phyloP scores from a whole-genome alignment of 2,797 vertebrate genomes.

The Lithobates sylvaticus region DNA sequence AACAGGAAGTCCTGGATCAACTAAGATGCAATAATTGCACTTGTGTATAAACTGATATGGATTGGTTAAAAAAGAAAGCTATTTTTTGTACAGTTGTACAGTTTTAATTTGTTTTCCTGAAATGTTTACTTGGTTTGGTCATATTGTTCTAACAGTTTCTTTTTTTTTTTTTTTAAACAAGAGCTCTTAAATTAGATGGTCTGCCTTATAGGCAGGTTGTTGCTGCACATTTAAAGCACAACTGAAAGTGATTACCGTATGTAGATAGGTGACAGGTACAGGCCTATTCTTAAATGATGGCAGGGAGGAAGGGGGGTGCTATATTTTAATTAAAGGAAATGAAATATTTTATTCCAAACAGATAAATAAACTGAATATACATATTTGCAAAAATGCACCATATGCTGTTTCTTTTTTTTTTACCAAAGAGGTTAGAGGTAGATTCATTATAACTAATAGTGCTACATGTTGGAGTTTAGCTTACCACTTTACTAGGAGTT shows the following conservation, averaged over 20 bases:
- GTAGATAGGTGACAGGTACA: conserved; percentile 78
- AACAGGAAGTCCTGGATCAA: conserved; percentile 76
- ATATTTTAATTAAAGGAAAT: conserved; percentile 70
- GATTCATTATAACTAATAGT: neutral
- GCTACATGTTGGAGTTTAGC: neutral
- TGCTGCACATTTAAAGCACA: conserved; percentile 82
- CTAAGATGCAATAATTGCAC: conserved; percentile 77
- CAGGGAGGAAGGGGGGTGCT: conserved; percentile 67
- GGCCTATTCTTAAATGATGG: conserved; percentile 71
- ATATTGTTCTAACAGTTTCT: conserved; percentile 76
- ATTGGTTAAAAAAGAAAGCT: conserved; percentile 66
- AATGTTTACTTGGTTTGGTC: conserved; percentile 83
- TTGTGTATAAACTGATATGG: conserved; percentile 74
- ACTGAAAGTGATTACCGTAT: conserved; percentile 72
- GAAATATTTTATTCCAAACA: conserved; percentile 69
- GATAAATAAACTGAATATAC: conserved; percentile 75
- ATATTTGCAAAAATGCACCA: conserved; percentile 77
- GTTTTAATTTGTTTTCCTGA: conserved; percentile 80
- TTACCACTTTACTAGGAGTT: no score
- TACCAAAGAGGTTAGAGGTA: conserved; percentile 91
- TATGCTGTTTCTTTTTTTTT: conserved; percentile 85
- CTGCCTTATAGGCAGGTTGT: conserved; percentile 72
- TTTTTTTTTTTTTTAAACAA: conserved; percentile 65
- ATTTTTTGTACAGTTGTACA: conserved; percentile 74
- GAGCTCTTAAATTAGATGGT: conserved; percentile 74